These are phyloP conservation scores for Sternarchorhynchus goeldii DNA, from an alignment of 2,797 vertebrate genomes.

Conservation along the genomic window DNA sequence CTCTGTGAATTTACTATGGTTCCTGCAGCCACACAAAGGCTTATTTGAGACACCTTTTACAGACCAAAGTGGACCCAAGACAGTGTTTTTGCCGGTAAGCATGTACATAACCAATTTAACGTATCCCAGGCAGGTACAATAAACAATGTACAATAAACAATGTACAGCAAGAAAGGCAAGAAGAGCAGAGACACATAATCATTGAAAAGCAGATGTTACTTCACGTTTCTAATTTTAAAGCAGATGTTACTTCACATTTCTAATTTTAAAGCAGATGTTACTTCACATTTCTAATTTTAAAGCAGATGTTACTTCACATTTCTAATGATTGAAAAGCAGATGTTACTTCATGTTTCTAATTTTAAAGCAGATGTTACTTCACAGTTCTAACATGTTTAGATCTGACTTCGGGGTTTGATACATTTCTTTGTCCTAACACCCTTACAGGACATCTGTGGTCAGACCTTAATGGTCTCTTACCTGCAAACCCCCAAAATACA, in stretches of 20 bases:
- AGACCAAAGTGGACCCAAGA: slow-evolving; percentile 52
- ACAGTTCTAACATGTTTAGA: no score
- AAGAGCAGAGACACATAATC: not conserved
- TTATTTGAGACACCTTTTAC: slow-evolving; percentile 67
- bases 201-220: no score
- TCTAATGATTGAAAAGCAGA: no score
- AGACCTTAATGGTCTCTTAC: slow-evolving; percentile 58
- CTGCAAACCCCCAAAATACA: slow-evolving; percentile 52
- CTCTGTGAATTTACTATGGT: slow-evolving; percentile 67
- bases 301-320: no score
- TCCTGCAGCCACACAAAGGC: slow-evolving; percentile 63
- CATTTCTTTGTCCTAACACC: not conserved
- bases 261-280: no score
- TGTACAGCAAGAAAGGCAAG: not conserved
- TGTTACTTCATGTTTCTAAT: no score
- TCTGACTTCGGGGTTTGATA: no score
- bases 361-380: no score
- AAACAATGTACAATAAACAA: not conserved
- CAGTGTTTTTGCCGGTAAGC: slow-evolving; percentile 69
- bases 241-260: no score
- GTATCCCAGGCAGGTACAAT: not conserved
- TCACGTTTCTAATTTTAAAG: no score
- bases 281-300: no score
- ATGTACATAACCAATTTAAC: not conserved
- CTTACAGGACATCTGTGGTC: slow-evolving; percentile 59